Evolutionary conservation across 2,113 vertebrate species (phyloP), one percentile per base, ranked within the genome.

Genomic region (Furnarius figulus): DNA sequence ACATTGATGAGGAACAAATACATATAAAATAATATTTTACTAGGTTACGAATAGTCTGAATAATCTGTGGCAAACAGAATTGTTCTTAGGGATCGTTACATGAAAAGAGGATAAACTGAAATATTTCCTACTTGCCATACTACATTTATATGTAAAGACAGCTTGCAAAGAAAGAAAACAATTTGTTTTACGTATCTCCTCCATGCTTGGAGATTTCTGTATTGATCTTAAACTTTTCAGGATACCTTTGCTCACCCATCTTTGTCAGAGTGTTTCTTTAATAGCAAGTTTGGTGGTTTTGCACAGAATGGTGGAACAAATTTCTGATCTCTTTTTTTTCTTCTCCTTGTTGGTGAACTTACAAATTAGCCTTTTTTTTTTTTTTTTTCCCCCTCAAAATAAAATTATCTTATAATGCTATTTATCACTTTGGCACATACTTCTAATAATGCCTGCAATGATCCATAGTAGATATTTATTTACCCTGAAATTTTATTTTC

Each of bases 401-500:
- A 63, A 82, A 91, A 87, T 77, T 56, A 93, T 4, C 7, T 82
- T 68, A 10, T n/a, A 82, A 74, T 40, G 37, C 2, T 93, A 68
- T 93, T 72, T 91, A 58, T 92, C 67, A 92, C 6, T 85, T 46
- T 90, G 44, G 23, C 50, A 93, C 24, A 71, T 65, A 52, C 14
- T 93, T 73, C 70, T 88, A 89, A 73, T 91, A 73, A 89, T 77
- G 24, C 63, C 73, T 35, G 46, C 63, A 84, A 71, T 80, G 40
- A 93, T 92, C 66, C 40, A 70, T 56, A 81, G 17, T 62, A 90
- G 40, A 83, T 90, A 93, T 59, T 83, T 81, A 72, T 93, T 92
- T 96, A 83, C 47, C 53, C 75, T 90, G 39, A 61, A 87, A 76
- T 89, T 93, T 82, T 35, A 84, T 88, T 93, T 96, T 93, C 73